These are phyloP conservation scores for Trichogramma evanescens DNA, from an alignment of 2,888 invertebrate species.

Conservation along the genomic window DNA sequence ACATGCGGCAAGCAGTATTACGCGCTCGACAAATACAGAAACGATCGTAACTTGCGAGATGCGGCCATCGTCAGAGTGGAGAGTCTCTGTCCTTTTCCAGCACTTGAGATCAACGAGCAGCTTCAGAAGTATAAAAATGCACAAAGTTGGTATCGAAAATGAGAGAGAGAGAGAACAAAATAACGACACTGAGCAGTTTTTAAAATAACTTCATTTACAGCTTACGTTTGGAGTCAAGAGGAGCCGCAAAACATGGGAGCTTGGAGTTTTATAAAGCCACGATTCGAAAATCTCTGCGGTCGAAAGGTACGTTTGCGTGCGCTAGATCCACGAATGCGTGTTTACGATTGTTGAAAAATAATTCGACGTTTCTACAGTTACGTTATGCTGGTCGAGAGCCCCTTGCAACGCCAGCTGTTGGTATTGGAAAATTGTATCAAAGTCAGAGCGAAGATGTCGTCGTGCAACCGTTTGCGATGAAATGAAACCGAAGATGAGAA, in stretches of 20 bases:
- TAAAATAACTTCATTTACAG: constrained; percentile 45
- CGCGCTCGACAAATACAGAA: constrained; percentile 67
- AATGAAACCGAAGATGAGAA: constrained; percentile 24
- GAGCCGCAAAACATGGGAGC: constrained; percentile 96
- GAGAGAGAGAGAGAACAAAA: not conserved
- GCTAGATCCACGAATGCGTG: constrained; percentile 11
- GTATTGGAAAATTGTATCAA: constrained; percentile 67
- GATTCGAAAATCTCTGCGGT: constrained; percentile 87
- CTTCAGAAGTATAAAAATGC: constrained; percentile 72
- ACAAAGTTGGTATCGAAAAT: constrained; percentile 48
- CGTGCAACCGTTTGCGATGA: constrained; percentile 58
- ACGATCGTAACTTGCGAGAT: constrained; percentile 59
- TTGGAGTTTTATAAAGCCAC: constrained; percentile 83
- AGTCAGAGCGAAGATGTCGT: constrained; percentile 62
- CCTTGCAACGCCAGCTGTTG: constrained; percentile 76
- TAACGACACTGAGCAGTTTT: constrained; percentile 1
- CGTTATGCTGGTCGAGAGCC: constrained; percentile 72
- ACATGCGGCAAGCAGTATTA: constrained; percentile 94
- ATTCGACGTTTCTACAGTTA: constrained; percentile 54
- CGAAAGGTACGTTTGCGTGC: constrained; percentile 53
- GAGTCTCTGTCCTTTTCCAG: constrained; percentile 86
- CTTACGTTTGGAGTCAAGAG: constrained; percentile 91
- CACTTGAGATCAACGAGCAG: constrained; percentile 66
- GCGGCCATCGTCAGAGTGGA: constrained; percentile 82
- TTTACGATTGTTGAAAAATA: constrained; percentile 12